Conservation (phyloP, 2,113 vertebrate species). For the Leptodactylus fuscus region DNA sequence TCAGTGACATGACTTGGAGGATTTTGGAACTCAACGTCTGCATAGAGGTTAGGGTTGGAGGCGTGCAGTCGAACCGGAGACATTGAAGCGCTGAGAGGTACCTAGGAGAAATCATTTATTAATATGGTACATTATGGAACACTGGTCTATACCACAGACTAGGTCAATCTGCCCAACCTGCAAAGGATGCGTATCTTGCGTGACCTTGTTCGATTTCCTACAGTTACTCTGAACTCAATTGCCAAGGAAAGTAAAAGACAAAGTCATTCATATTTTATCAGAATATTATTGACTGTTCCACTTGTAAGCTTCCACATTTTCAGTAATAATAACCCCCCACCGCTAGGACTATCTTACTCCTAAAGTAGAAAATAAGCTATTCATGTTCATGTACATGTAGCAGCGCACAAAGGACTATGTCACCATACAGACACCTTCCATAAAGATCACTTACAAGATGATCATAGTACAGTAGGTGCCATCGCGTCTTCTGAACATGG, state of each 20-base stretch:
- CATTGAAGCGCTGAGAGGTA: slow-evolving; percentile 92
- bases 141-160: background rate
- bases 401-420: no score
- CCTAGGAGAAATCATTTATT: slow-evolving; percentile 71
- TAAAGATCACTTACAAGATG: no score
- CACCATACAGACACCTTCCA: no score
- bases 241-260: background rate
- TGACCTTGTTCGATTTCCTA: background rate
- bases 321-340: background rate
- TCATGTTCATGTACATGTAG: background rate
- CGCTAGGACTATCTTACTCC: background rate
- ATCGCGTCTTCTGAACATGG: no score
- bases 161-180: background rate
- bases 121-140: background rate
- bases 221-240: background rate
- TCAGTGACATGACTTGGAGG: slow-evolving; percentile 84
- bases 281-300: background rate
- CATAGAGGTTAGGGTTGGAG: slow-evolving; percentile 97
- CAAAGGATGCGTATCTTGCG: background rate
- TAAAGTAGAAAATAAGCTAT: background rate
- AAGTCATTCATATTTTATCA: background rate
- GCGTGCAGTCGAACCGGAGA: slow-evolving; percentile 92
- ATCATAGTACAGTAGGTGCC: no score
- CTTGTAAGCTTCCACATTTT: background rate
- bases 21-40: slow-evolving; percentile 91